These are phyloP conservation scores for Oncorhynchus mykiss DNA, from an alignment of 2,113 vertebrate species.

Conservation along the genomic window DNA sequence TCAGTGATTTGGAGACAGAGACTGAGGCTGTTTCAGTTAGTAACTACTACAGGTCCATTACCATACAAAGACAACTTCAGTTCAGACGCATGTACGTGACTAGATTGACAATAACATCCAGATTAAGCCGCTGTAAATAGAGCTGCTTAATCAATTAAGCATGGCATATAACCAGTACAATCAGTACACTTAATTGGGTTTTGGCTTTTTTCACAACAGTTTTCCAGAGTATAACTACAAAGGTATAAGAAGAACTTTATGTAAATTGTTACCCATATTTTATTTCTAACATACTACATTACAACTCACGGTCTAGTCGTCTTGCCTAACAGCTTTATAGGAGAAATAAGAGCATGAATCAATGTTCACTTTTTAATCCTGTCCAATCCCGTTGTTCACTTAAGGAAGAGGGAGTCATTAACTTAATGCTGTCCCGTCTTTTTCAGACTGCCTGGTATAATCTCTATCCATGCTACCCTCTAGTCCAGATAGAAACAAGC, in stretches of 20 bases:
- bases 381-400: slow-evolving; percentile 38
- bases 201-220: slow-evolving; percentile 22
- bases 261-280: no score
- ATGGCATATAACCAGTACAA: not conserved
- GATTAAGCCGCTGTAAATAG: slow-evolving; percentile 33
- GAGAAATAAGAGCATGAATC: slow-evolving; percentile 34
- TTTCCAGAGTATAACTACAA: slow-evolving; percentile 13
- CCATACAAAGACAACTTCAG: not conserved
- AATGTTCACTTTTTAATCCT: slow-evolving; percentile 58
- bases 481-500: slow-evolving; percentile 1
- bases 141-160: slow-evolving; percentile 1
- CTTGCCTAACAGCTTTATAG: slow-evolving; percentile 19
- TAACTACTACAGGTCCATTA: not conserved
- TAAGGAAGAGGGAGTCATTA: slow-evolving; percentile 28
- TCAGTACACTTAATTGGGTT: not conserved
- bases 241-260: not conserved
- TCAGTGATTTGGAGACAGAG: not conserved
- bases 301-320: no score
- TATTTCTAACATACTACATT: no score
- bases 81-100: not conserved
- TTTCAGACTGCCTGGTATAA: slow-evolving; percentile 9
- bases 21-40: not conserved
- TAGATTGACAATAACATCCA: slow-evolving; percentile 1
- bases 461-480: not conserved
- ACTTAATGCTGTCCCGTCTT: slow-evolving; percentile 27